Evolutionary conservation across 2,113 vertebrate species (phyloP), one percentile per base, ranked within the genome.

Genomic region (Hyla sarda): DNA sequence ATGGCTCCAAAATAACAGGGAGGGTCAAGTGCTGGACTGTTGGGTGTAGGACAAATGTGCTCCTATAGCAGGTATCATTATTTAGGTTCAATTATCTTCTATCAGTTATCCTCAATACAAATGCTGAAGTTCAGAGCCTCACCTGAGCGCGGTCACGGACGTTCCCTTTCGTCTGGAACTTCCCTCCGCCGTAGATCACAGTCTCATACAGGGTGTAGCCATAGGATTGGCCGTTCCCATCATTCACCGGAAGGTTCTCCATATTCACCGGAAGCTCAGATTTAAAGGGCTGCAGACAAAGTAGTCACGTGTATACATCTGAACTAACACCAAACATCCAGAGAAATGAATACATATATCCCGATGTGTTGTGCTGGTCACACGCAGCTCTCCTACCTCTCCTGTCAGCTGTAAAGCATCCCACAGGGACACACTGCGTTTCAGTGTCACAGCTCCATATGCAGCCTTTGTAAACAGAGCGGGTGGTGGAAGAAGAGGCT

Each of bases 171-270:
- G 96, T 95, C 28, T 92, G 91, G 81, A 99, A 89, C 0, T 90
- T 32, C 0, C 98, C 98, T 1, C 97, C 95, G 0, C 91, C 92
- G 5, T 89, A 91, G 45, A 99, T 96, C 65, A 92, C 89, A 0
- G 96, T 96, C 93, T 98, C 97, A 0, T 99, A 99, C n/a, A 99
- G 93, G 0, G 94, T 95, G 28, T 99, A 99, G 0, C 98, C 98
- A 0, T 94, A 95, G 0, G 96, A 93, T 93, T 99, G 98, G 2
- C 98, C 98, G 0, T 94, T 96, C 9, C 91, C 92, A 2, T 93
- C 90, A 4, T 98, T 98, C 2, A 95, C 87, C 0, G 93, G 96
- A n/a, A 99, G 91, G 13, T 95, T 98, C 92, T 99, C 98, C 97
- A 99, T 99, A 89, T 95, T 98, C 30, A 98, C 28, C 0, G 97